Evolutionary conservation across 2,113 vertebrate species (phyloP).

Genomic region (Callospermophilus lateralis): DNA sequence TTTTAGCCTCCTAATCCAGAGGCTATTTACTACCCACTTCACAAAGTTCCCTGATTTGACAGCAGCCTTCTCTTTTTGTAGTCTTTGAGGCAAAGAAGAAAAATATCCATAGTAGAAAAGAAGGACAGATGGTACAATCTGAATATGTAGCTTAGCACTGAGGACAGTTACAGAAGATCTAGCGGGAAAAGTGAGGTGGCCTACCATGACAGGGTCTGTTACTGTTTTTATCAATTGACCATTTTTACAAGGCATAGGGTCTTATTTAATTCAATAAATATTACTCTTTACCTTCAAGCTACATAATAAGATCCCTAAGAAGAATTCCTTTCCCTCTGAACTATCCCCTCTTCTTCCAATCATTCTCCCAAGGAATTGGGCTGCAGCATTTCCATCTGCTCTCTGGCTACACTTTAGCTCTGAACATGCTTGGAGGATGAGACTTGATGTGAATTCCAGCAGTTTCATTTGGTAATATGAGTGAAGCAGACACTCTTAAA

Average conservation of each 20-base stretch:
- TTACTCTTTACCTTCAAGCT: not conserved
- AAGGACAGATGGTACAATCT: not conserved
- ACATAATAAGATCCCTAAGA: not conserved
- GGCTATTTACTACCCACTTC: conserved; percentile 67
- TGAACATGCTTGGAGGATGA: conserved; percentile 5
- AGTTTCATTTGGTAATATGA: conserved; percentile 30
- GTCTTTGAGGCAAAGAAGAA: conserved; percentile 19
- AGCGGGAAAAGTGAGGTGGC: not conserved
- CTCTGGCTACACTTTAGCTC: not conserved
- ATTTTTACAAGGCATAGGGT: conserved; percentile 34
- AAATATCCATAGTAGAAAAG: conserved; percentile 8
- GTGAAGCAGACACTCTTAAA: conserved; percentile 23
- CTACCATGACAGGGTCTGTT: not conserved
- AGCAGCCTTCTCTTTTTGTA: conserved; percentile 46
- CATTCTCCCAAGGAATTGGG: not conserved
- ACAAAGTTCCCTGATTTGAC: conserved; percentile 70
- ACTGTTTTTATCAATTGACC: not conserved
- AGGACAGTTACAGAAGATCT: conserved; percentile 11
- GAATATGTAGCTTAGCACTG: not conserved
- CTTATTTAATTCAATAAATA: conserved; percentile 11
- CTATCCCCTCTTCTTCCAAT: not conserved
- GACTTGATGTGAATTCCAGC: conserved; percentile 35
- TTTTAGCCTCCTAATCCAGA: conserved; percentile 72
- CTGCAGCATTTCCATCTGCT: not conserved
- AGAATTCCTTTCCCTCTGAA: not conserved